phyloP scores from a whole-genome alignment of 1,140 invertebrate genomes.

The Aphidius ervi region DNA sequence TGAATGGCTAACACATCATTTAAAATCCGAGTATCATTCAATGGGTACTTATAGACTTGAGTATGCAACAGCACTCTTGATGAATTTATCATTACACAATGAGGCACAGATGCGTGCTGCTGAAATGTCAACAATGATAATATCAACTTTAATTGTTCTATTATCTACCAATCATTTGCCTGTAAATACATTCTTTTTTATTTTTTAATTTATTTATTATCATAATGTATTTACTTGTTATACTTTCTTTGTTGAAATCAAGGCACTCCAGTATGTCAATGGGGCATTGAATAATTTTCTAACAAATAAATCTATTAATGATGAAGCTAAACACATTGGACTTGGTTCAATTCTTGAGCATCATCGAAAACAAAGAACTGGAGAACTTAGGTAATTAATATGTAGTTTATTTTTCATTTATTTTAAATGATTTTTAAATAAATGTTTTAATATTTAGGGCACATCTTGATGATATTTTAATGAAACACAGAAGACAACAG shows the following conservation, averaged over 20 bases:
- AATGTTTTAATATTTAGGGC: constrained; percentile 27
- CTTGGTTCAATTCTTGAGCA: constrained; percentile 47
- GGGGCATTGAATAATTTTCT: constrained; percentile 61
- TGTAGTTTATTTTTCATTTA: neutral
- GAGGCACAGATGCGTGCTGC: constrained; percentile 45
- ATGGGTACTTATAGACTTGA: constrained; percentile 60
- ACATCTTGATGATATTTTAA: constrained; percentile 38
- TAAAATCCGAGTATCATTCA: constrained; percentile 45
- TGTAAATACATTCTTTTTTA: constrained; percentile 28
- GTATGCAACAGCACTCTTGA: constrained; percentile 62
- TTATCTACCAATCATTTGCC: constrained; percentile 34
- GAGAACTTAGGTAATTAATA: constrained; percentile 34
- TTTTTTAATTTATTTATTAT: neutral
- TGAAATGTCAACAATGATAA: constrained; percentile 34
- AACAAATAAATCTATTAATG: constrained; percentile 53
- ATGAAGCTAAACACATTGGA: constrained; percentile 54
- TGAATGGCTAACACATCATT: constrained; percentile 59
- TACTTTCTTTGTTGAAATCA: constrained; percentile 18
- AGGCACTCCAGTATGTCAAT: constrained; percentile 61
- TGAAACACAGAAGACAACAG: constrained; percentile 32
- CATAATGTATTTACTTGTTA: neutral
- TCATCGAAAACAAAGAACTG: constrained; percentile 44
- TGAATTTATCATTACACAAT: constrained; percentile 65
- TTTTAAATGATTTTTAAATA: constrained; percentile 2
- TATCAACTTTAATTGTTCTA: constrained; percentile 39